A percentile compares a stretch with the other conserved stretches of the same genome.
phyloP scores from a whole-genome alignment of 2,888 invertebrate species.

The Malthinus seriepunctatus region DNA sequence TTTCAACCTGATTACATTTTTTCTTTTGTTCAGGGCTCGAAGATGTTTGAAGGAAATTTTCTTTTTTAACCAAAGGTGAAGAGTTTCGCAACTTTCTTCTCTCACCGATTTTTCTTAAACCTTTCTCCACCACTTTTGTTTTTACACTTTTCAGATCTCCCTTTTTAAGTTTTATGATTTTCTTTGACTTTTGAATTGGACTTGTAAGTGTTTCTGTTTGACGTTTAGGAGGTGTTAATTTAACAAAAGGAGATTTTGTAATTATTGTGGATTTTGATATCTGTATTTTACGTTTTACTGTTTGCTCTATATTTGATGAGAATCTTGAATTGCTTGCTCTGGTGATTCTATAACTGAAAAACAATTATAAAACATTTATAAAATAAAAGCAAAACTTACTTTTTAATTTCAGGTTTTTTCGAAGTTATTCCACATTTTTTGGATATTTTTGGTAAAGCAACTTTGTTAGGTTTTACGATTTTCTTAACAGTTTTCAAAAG shows the following conservation, averaged over 20 bases:
- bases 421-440: slow-evolving; percentile 32
- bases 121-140: background rate
- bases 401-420: slow-evolving; percentile 34
- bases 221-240: slow-evolving; percentile 17
- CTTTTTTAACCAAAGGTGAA: too few species aligned
- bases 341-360: slow-evolving; percentile 40
- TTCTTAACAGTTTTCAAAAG: slow-evolving; percentile 38
- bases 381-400: slow-evolving; percentile 24
- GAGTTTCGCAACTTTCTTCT: background rate
- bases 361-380: background rate
- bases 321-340: slow-evolving; percentile 37
- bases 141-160: background rate
- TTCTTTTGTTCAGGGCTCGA: too few species aligned
- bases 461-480: slow-evolving; percentile 23
- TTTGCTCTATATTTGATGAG: slow-evolving; percentile 9
- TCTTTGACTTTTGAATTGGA: slow-evolving; percentile 36
- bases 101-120: background rate
- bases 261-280: slow-evolving; percentile 10
- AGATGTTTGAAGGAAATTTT: too few species aligned
- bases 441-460: slow-evolving; percentile 20
- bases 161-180: background rate
- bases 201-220: slow-evolving; percentile 26
- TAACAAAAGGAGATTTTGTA: slow-evolving; percentile 22
- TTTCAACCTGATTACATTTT: too few species aligned
- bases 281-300: slow-evolving; percentile 19